Percentiles rank a stretch among this genome's conserved stretches.
Conservation (phyloP, 2,797 vertebrate genomes). For the Typhlichthys subterraneus region DNA sequence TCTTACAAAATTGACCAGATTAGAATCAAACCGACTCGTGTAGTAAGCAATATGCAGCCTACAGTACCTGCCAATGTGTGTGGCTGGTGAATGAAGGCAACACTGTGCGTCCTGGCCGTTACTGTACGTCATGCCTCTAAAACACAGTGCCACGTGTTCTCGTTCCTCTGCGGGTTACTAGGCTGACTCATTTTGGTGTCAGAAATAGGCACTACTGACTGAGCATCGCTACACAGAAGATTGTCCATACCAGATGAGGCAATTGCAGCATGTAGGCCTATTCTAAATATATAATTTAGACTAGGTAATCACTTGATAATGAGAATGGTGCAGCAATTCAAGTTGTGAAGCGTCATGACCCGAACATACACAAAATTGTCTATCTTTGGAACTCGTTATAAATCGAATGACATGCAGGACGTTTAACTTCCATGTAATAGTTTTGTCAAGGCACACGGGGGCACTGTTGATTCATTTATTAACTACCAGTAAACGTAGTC, state of each 20-base stretch:
- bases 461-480: constrained; percentile 38
- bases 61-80: neutral
- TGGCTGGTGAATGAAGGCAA: neutral
- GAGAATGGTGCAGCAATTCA: no score
- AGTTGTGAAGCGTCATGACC: neutral
- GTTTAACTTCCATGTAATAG: constrained; percentile 9
- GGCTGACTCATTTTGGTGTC: constrained; percentile 20
- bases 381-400: constrained; percentile 8
- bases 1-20: constrained; percentile 3
- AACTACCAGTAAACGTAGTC: no score
- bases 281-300: no score
- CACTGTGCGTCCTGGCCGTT: neutral
- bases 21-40: neutral
- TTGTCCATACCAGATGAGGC: neutral
- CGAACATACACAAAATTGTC: neutral
- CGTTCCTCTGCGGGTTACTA: constrained; percentile 1
- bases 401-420: neutral
- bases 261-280: no score
- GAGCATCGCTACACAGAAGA: neutral
- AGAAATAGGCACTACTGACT: constrained; percentile 37
- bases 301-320: no score
- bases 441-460: constrained; percentile 29
- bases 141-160: constrained; percentile 72
- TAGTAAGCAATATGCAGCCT: no score
- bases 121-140: constrained; percentile 29